Conservation (phyloP, 2,113 vertebrate species). For the Oceanites oceanicus region DNA sequence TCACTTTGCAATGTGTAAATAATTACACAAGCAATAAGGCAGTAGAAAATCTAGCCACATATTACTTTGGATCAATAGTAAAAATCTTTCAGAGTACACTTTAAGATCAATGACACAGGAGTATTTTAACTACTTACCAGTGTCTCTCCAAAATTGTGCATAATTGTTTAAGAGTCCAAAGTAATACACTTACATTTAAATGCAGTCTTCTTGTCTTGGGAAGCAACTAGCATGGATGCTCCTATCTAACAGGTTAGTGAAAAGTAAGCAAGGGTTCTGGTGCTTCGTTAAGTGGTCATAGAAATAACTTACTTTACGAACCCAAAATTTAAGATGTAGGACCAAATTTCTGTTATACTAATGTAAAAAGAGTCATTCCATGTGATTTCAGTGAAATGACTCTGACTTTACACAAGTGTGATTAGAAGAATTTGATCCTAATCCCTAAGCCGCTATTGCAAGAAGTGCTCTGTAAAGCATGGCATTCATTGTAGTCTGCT, state of each 20-base stretch:
- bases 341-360: neutral
- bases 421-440: slow-evolving; percentile 57
- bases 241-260: neutral
- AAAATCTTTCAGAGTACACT: neutral
- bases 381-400: neutral
- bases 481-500: slow-evolving; percentile 34
- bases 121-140: neutral
- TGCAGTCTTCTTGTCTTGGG: slow-evolving; percentile 2
- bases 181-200: neutral
- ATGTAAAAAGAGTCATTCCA: neutral
- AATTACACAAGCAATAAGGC: neutral
- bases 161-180: slow-evolving; percentile 4
- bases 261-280: neutral
- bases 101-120: neutral
- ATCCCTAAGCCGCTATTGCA: slow-evolving; percentile 51
- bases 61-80: slow-evolving; percentile 25
- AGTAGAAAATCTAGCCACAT: neutral
- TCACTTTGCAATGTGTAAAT: neutral
- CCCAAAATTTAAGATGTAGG: neutral
- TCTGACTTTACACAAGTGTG: slow-evolving; percentile 33
- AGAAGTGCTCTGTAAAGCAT: slow-evolving; percentile 54
- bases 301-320: slow-evolving; percentile 7
- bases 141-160: neutral
- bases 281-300: neutral
- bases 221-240: slow-evolving; percentile 23